A percentile compares a stretch with the other conserved stretches of the same genome.
Conservation (phyloP, 2,888 invertebrate genomes). For the Geotrupes spiniger region DNA sequence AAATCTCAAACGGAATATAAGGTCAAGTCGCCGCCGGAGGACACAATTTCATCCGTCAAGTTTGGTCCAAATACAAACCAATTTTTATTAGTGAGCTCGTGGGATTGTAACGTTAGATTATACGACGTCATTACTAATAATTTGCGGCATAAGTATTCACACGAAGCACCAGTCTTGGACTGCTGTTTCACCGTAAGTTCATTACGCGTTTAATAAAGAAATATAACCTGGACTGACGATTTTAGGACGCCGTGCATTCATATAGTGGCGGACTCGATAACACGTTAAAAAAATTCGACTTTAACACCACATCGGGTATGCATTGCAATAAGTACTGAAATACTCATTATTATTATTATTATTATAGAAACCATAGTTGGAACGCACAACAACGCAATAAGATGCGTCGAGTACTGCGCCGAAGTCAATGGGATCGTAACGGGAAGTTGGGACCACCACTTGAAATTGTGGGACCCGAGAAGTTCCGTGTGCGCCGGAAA, state of each 20-base stretch:
- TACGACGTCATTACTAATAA: slow-evolving; percentile 90
- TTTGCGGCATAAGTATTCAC: slow-evolving; percentile 84
- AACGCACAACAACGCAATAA: slow-evolving; percentile 82
- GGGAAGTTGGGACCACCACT: slow-evolving; percentile 96
- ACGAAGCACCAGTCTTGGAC: slow-evolving; percentile 87
- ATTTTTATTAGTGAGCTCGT: slow-evolving; percentile 92
- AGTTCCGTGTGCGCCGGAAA: slow-evolving; percentile 79
- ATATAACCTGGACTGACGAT: slow-evolving; percentile 15
- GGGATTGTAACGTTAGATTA: slow-evolving; percentile 91
- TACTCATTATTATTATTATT: no score
- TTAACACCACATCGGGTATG: slow-evolving; percentile 70
- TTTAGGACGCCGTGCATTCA: slow-evolving; percentile 90
- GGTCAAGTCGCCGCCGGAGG: slow-evolving; percentile 85
- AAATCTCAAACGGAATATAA: slow-evolving; percentile 85
- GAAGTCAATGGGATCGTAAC: slow-evolving; percentile 89
- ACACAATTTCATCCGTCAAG: slow-evolving; percentile 93
- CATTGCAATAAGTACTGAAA: neutral
- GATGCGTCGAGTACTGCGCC: slow-evolving; percentile 89
- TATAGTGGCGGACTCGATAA: slow-evolving; percentile 94
- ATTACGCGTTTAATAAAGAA: no score
- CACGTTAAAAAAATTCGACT: slow-evolving; percentile 87
- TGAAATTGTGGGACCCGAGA: slow-evolving; percentile 95
- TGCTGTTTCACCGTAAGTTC: slow-evolving; percentile 77
- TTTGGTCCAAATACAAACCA: slow-evolving; percentile 94
- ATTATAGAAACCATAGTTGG: slow-evolving; percentile 76